Percentiles rank a stretch among this genome's conserved stretches.
Evolutionary conservation across 2,888 invertebrate species (phyloP).

Genomic region (Mantis religiosa): DNA sequence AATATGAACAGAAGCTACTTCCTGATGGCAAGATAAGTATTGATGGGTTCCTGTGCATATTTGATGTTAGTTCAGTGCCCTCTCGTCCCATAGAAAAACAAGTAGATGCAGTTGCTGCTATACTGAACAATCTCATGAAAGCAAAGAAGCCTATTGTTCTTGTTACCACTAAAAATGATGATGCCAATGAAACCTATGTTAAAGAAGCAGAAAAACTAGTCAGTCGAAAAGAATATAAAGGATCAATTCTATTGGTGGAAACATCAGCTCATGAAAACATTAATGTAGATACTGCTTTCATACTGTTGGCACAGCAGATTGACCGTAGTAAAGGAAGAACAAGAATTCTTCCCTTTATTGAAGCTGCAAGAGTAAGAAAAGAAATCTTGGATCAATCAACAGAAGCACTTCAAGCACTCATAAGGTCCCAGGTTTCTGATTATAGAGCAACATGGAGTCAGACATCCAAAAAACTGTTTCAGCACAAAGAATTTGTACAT

Average conservation of each 20-base stretch:
- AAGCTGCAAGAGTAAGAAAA: slow-evolving; percentile 80
- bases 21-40: slow-evolving; percentile 89
- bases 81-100: slow-evolving; percentile 88
- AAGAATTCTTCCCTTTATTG: slow-evolving; percentile 69
- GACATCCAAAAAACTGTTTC: slow-evolving; percentile 78
- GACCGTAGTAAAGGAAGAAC: slow-evolving; percentile 81
- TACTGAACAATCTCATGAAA: slow-evolving; percentile 81
- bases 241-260: slow-evolving; percentile 83
- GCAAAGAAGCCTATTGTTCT: slow-evolving; percentile 93
- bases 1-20: slow-evolving; percentile 89
- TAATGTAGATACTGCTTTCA: slow-evolving; percentile 89
- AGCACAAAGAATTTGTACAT: slow-evolving; percentile 84
- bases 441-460: slow-evolving; percentile 81
- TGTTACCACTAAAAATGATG: slow-evolving; percentile 94
- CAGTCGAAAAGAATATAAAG: slow-evolving; percentile 86
- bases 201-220: slow-evolving; percentile 86
- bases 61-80: slow-evolving; percentile 92
- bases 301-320: slow-evolving; percentile 85
- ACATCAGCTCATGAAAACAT: slow-evolving; percentile 95
- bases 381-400: slow-evolving; percentile 87
- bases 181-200: slow-evolving; percentile 79
- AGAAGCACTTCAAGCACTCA: slow-evolving; percentile 83
- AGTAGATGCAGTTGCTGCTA: slow-evolving; percentile 78
- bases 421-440: slow-evolving; percentile 63
- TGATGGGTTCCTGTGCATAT: slow-evolving; percentile 93